These are phyloP conservation scores for Pipistrellus nathusii DNA, from an alignment of 2,797 vertebrate species.

Conservation along the genomic window DNA sequence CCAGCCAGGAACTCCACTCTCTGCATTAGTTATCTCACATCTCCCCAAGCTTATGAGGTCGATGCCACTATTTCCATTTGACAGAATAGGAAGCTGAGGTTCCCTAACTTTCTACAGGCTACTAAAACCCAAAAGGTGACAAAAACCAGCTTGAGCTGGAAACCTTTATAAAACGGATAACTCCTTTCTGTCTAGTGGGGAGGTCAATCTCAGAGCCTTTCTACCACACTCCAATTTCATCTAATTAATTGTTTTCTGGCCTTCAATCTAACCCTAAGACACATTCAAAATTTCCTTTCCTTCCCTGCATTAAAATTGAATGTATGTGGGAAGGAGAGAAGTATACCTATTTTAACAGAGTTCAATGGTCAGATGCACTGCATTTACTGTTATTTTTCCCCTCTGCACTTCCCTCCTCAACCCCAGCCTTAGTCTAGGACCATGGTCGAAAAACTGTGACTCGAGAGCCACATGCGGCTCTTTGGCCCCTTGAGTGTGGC, in stretches of 20 bases:
- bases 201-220: not conserved
- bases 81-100: not conserved
- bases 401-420: not conserved
- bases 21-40: not conserved
- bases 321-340: not conserved
- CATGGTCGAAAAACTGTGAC: no score
- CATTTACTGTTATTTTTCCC: not conserved
- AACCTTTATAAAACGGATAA: not conserved
- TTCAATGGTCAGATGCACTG: not conserved
- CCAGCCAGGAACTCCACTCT: not conserved
- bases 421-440: not conserved
- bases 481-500: no score
- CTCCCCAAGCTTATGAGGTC: not conserved
- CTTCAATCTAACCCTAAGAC: not conserved
- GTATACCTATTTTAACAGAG: constrained; percentile 6
- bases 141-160: not conserved
- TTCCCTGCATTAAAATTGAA: not conserved
- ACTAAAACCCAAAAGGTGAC: not conserved
- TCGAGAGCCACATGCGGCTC: no score
- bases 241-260: not conserved
- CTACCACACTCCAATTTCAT: not conserved
- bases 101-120: not conserved
- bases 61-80: not conserved
- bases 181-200: not conserved
- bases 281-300: not conserved